Conservation (phyloP, 2,797 vertebrate species). For the Corythornis leucogaster region DNA sequence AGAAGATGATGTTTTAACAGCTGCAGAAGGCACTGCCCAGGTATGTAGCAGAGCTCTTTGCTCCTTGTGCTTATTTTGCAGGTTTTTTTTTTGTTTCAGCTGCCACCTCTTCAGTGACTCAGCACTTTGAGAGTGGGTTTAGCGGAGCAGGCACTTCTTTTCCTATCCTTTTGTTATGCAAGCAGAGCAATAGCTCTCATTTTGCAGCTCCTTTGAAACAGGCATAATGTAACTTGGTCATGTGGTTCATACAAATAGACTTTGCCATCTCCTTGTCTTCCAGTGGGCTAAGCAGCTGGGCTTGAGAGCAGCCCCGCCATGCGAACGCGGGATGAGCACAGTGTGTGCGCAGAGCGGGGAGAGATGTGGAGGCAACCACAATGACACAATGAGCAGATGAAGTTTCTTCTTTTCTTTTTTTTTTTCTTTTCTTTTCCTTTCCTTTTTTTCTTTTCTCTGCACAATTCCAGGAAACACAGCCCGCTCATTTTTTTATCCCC, state of each 20-base stretch:
- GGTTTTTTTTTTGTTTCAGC: slow-evolving; percentile 31
- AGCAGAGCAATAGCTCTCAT: slow-evolving; percentile 22
- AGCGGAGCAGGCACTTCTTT: slow-evolving; percentile 6
- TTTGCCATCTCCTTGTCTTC: neutral
- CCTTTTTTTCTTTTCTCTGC: neutral
- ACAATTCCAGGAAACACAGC: neutral
- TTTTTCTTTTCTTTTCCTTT: too few relatives aligned
- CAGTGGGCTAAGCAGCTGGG: neutral
- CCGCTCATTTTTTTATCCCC: neutral
- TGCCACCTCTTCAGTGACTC: slow-evolving; percentile 47
- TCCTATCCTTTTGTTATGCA: slow-evolving; percentile 4
- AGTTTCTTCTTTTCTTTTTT: neutral
- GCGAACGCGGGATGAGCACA: neutral
- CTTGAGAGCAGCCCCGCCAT: neutral
- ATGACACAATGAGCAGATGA: neutral
- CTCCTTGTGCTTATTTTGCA: neutral
- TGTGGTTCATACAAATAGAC: neutral
- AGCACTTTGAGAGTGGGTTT: neutral
- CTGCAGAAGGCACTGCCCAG: neutral
- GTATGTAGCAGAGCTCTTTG: neutral
- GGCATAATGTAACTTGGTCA: neutral
- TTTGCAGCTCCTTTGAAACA: slow-evolving; percentile 12
- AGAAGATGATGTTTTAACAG: neutral
- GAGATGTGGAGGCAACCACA: neutral
- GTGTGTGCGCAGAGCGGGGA: neutral